Conservation (phyloP, 2,888 invertebrate genomes). For the Galeopsomyia nigrocyanea region DNA sequence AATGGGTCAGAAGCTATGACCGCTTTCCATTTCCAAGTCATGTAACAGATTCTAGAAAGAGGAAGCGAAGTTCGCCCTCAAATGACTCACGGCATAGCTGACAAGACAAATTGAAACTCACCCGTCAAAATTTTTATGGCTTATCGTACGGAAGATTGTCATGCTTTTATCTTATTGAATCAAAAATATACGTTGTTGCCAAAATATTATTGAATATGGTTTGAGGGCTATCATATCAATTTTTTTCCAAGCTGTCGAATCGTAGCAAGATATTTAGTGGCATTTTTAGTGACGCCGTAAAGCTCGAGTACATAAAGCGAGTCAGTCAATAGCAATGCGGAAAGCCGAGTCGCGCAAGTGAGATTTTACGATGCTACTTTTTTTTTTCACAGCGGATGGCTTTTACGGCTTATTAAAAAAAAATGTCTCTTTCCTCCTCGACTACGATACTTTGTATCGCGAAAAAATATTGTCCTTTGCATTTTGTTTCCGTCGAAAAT, state of each 20-base stretch:
- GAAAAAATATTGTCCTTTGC: too few species aligned
- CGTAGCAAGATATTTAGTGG: constrained; percentile 48
- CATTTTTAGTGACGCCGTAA: constrained; percentile 63
- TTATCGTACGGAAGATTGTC: too few species aligned
- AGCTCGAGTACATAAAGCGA: constrained; percentile 65
- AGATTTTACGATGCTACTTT: constrained; percentile 54
- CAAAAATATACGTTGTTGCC: too few species aligned
- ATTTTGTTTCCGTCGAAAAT: too few species aligned
- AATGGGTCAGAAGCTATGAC: constrained; percentile 64
- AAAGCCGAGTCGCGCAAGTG: constrained; percentile 44
- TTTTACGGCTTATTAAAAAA: constrained; percentile 62
- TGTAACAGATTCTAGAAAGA: constrained; percentile 57
- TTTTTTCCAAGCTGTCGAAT: constrained; percentile 58
- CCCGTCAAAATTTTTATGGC: constrained; percentile 7
- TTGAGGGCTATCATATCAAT: constrained; percentile 37
- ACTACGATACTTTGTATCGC: background rate
- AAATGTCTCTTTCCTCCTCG: constrained; percentile 49
- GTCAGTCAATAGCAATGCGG: constrained; percentile 63
- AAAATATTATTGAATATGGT: background rate
- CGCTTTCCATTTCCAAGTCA: constrained; percentile 60
- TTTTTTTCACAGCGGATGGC: constrained; percentile 61
- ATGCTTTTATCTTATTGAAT: too few species aligned
- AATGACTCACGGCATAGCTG: constrained; percentile 43
- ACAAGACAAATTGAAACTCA: constrained; percentile 31
- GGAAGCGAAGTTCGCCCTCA: constrained; percentile 54